Base-by-base conservation (phyloP, 2,888 invertebrate genomes). In the Mycalesis mineus region DNA sequence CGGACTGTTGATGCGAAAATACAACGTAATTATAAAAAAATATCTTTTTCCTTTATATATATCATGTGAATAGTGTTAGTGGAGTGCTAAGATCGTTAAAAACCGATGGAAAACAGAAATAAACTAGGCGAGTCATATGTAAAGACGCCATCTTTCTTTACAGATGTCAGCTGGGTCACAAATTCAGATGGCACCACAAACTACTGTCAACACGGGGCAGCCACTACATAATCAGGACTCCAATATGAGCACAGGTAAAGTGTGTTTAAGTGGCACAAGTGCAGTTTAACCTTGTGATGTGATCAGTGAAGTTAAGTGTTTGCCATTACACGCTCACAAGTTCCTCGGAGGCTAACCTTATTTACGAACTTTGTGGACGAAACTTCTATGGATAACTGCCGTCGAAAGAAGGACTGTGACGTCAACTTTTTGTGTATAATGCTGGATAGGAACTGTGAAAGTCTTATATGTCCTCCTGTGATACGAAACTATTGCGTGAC, bases 141-240 rank as follows among this genome's bases (percentile, higher is more conserved):
- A 88, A 86, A 86, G 89, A 87, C 88, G 89, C 89, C 89, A 89
- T 89, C 87, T 89, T 88, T 84, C 88, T 88, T 93, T 94, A 75
- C 92, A 96, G 96, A 96, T 96, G 96, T 96, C 96, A 94, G 96
- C 96, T 93, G 96, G 96, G 92, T 95, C 96, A 92, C 96, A 96
- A 94, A 94, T 96, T 95, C 96, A 96, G 95, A 96, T 96, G 96
- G 96, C 96, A 94, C 96, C 96, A 91, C 96, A 96, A 93, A 94
- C 95, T 89, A 95, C 95, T 90, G 93, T 94, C 92, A 94, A 93
- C 92, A 93, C 94, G 79, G 90, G 90, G 84, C 94, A 95, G 92
- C 93, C 95, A 91, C 93, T 93, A 91, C 95, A 95, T 92, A 97
- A 94, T 94, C 97, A 97, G 92, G 97, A 97, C 94, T 97, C 97